phyloP scores from a whole-genome alignment of 1,140 invertebrate genomes.

The Octopus bimaculoides region DNA sequence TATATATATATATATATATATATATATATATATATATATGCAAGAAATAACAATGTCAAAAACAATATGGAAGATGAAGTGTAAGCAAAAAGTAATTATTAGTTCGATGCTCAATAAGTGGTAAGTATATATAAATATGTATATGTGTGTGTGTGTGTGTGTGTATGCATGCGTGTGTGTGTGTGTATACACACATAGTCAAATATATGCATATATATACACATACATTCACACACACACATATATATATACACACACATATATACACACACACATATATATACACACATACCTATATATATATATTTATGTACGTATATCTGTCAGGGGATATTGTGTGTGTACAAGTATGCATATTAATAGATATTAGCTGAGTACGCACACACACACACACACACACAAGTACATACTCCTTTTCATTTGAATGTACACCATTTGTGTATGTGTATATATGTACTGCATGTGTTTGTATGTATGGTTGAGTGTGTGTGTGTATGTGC shows the following conservation, averaged over 20 bases:
- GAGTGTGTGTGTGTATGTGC: too few relatives aligned
- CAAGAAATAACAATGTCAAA: too few relatives aligned
- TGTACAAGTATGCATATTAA: too few relatives aligned
- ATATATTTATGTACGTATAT: too few relatives aligned
- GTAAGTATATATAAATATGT: background rate
- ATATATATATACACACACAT: background rate
- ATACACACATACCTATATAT: background rate
- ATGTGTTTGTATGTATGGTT: too few relatives aligned
- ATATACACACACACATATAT: background rate
- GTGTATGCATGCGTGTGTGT: background rate
- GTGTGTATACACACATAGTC: background rate
- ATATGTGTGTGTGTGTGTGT: background rate
- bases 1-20: constrained; percentile 10
- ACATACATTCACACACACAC: background rate
- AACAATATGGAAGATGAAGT: too few relatives aligned
- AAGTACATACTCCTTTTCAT: too few relatives aligned
- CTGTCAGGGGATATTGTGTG: too few relatives aligned
- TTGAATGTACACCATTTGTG: too few relatives aligned
- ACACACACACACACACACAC: too few relatives aligned
- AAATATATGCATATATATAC: background rate
- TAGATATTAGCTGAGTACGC: too few relatives aligned
- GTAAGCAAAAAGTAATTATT: background rate
- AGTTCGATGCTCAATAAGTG: background rate
- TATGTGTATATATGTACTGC: too few relatives aligned
- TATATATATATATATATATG: background rate